phyloP scores from a whole-genome alignment of 2,888 invertebrate species.

The Stratiomys singularior region DNA sequence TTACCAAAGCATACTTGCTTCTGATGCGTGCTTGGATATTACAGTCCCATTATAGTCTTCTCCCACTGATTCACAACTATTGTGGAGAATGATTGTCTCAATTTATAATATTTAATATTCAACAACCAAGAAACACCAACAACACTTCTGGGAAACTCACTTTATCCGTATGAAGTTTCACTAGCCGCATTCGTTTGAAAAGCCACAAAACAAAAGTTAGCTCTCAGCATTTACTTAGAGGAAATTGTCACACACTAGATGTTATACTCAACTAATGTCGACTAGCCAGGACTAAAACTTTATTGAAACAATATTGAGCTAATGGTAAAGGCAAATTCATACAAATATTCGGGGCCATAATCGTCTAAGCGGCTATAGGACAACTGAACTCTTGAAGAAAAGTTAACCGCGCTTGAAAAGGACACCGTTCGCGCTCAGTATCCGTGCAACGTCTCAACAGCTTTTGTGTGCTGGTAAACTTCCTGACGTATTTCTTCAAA shows the following conservation, averaged over 20 bases:
- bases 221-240: neutral
- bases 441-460: neutral
- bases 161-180: too few species aligned
- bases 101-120: too few species aligned
- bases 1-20: too few species aligned
- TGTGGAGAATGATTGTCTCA: too few species aligned
- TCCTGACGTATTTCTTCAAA: neutral
- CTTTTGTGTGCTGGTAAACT: slow-evolving; percentile 29
- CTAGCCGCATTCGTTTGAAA: neutral
- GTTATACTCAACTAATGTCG: neutral
- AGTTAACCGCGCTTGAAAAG: neutral
- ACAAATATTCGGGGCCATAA: slow-evolving; percentile 31
- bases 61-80: too few species aligned
- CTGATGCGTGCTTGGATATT: too few species aligned
- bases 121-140: too few species aligned
- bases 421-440: neutral
- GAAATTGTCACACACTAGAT: slow-evolving; percentile 2
- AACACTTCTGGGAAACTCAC: too few species aligned
- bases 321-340: slow-evolving; percentile 12
- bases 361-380: slow-evolving; percentile 34
- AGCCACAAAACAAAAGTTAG: neutral
- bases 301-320: too few species aligned
- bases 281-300: neutral
- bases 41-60: too few species aligned
- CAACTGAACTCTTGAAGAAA: slow-evolving; percentile 30